phyloP scores from a whole-genome alignment of 1,140 invertebrate genomes.

The Bradynema listronoti region DNA sequence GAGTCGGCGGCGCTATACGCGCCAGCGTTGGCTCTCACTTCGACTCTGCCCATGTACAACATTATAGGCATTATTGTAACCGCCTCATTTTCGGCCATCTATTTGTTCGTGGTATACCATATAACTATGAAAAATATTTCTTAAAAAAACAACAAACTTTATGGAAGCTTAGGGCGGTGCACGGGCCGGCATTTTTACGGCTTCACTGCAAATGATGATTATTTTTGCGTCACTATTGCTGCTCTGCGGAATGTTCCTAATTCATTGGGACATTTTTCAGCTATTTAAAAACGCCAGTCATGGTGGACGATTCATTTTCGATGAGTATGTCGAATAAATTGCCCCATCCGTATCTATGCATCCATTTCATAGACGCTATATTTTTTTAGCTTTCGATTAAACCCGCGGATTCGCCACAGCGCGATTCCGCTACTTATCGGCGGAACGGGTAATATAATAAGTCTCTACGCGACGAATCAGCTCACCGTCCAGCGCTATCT shows the following conservation, averaged over 20 bases:
- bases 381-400: slow-evolving; percentile 42
- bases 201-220: slow-evolving; percentile 45
- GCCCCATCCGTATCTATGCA: slow-evolving; percentile 10
- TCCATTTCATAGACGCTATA: slow-evolving; percentile 10
- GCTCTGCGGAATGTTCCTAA: slow-evolving; percentile 29
- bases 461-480: slow-evolving; percentile 44
- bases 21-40: slow-evolving; percentile 39
- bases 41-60: slow-evolving; percentile 26
- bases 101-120: slow-evolving; percentile 36
- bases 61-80: slow-evolving; percentile 35
- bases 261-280: slow-evolving; percentile 8
- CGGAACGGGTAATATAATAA: slow-evolving; percentile 34
- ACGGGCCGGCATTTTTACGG: slow-evolving; percentile 44
- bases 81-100: slow-evolving; percentile 37
- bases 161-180: slow-evolving; percentile 43
- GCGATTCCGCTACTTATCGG: slow-evolving; percentile 36
- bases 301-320: slow-evolving; percentile 15
- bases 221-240: slow-evolving; percentile 33
- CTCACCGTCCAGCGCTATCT: slow-evolving; percentile 41
- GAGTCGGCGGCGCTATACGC: too few relatives aligned
- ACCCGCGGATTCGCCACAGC: slow-evolving; percentile 44
- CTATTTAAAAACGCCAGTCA: slow-evolving; percentile 15
- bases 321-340: slow-evolving; percentile 23
- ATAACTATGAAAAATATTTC: neutral
- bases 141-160: slow-evolving; percentile 8